Percentiles rank a stretch among this genome's conserved stretches.
Conservation (phyloP, 2,113 vertebrate genomes). For the Oryzias celebensis region DNA sequence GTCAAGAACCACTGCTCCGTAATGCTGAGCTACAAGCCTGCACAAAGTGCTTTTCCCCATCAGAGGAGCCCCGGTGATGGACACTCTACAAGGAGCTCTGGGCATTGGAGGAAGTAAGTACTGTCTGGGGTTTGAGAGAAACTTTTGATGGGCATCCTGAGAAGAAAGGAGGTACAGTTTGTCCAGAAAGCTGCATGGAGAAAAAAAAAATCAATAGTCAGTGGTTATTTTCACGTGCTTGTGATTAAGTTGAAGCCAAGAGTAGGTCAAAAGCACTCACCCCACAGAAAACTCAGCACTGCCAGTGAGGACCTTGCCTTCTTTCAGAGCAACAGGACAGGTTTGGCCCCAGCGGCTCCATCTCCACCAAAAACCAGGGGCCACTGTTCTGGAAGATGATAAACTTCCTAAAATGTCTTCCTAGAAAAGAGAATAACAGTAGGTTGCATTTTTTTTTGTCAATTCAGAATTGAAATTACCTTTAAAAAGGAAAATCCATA, state of each 20-base stretch:
- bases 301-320: constrained; percentile 81
- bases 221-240: too few relatives aligned
- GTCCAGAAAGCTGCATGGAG: constrained; percentile 85
- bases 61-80: constrained; percentile 81
- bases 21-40: constrained; percentile 80
- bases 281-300: constrained; percentile 81
- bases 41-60: constrained; percentile 86
- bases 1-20: constrained; percentile 82
- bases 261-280: constrained; percentile 62
- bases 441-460: neutral
- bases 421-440: constrained; percentile 65
- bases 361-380: constrained; percentile 85
- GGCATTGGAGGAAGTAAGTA: constrained; percentile 93
- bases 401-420: constrained; percentile 81
- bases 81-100: constrained; percentile 83
- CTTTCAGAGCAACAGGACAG: constrained; percentile 89
- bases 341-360: constrained; percentile 85
- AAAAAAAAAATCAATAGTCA: neutral
- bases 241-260: neutral
- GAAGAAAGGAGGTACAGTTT: constrained; percentile 89
- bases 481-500: neutral
- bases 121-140: constrained; percentile 82
- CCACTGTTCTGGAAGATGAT: constrained; percentile 70
- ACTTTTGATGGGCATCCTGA: constrained; percentile 79
- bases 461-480: too few relatives aligned